Evolutionary conservation across 2,797 vertebrate genomes (phyloP), one percentile per base, ranked within the genome.

Genomic region (Siniperca obscura): DNA sequence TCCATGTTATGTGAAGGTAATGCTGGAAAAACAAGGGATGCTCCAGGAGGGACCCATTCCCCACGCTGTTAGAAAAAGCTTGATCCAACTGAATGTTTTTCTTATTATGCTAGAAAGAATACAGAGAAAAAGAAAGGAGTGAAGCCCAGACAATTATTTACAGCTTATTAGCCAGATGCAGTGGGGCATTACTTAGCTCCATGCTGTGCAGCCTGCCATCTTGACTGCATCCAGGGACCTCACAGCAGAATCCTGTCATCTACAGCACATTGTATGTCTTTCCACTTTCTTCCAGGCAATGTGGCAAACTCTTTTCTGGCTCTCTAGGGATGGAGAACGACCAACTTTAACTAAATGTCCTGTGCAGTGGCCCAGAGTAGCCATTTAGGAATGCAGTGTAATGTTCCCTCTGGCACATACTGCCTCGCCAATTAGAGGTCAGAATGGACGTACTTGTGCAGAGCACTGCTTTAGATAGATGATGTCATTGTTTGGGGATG

Each of bases 131-230:
- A 77, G 74, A 84, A 69, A 52, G 36, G 57, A 82, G 76, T 69
- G 64, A 77, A 81, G 84, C 81, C 67, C 19, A 21, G 78, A 64
- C 78, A 76, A 93, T 96, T 94, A 94, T 94, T 96, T 94, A 94
- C 89, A 92, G 92, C 95, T 94, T 95, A 95, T 96, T 95, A 96
- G 92, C 92, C 85, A 70, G 92, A 89, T 90, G 90, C 87, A 89
- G 88, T 62, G 78, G 90, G 78, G 82, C 94, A 89, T 94, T 92
- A 91, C 91, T 86, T 91, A 90, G 87, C 74, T 62, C 57, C 90
- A 89, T 52, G 91, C 94, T 91, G 93, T 59, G 93, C 81, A 13
- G 61, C 57, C 82, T 80, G 85, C 84, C 90, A 88, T 91, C 83
- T 65, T 70, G 80, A 77, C 90, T 53, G 76, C 82, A 80, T 86